These are phyloP conservation scores for Axis porcinus DNA, from an alignment of 2,113 vertebrate genomes.

Conservation along the genomic window DNA sequence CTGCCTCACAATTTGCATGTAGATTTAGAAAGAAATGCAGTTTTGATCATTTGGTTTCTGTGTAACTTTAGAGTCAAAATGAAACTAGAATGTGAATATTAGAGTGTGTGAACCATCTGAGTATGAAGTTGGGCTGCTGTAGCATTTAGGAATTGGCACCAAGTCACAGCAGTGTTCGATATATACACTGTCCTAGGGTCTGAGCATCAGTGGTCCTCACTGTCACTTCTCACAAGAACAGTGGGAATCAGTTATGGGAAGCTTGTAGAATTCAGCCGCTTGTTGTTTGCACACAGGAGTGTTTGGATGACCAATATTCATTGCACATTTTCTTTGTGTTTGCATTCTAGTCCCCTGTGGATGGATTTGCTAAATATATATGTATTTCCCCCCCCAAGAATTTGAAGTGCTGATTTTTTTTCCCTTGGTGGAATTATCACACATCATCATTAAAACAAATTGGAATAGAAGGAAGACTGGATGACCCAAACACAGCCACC, in stretches of 20 bases:
- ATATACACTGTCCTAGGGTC: neutral
- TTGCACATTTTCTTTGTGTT: neutral
- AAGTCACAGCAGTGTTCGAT: neutral
- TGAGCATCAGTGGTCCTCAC: neutral
- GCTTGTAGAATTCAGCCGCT: neutral
- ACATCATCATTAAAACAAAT: neutral
- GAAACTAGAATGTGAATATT: slow-evolving; percentile 64
- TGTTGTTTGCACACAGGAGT: neutral
- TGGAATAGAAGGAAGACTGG: neutral
- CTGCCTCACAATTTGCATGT: slow-evolving; percentile 47
- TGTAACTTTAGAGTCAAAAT: slow-evolving; percentile 63
- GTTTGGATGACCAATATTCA: neutral
- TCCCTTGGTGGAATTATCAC: neutral
- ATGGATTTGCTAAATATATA: neutral
- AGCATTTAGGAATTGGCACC: neutral
- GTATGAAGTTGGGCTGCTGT: neutral
- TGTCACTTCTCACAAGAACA: neutral
- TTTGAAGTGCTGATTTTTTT: neutral
- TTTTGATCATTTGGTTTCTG: slow-evolving; percentile 67
- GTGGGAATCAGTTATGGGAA: neutral
- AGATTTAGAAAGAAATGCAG: slow-evolving; percentile 67
- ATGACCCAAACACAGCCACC: neutral
- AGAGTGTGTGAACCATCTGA: slow-evolving; percentile 57
- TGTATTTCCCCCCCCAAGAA: neutral
- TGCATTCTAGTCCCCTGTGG: neutral